These are phyloP conservation scores for Anneissia japonica DNA, from an alignment of 35 echinoderm and acorn worm species.

Conservation along the genomic window DNA sequence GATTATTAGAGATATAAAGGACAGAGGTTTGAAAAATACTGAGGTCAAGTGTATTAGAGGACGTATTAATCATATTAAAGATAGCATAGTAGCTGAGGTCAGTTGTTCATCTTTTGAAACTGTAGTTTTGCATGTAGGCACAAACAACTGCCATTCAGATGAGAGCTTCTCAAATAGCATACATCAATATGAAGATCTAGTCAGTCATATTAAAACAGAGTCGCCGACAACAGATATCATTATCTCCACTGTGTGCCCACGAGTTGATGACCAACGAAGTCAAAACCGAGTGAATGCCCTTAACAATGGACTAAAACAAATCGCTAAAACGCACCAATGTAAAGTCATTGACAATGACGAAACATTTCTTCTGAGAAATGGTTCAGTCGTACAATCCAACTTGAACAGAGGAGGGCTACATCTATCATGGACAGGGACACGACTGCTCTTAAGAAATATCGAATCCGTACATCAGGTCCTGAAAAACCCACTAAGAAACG, in stretches of 20 bases:
- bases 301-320: neutral
- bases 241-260: conserved; percentile 28
- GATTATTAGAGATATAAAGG: conserved; percentile 5
- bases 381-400: neutral
- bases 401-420: conserved; percentile 4
- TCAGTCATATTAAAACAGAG: neutral
- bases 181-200: neutral
- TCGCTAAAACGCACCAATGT: conserved; percentile 12
- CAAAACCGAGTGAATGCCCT: conserved; percentile 14
- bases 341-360: conserved; percentile 24
- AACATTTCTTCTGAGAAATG: conserved; percentile 27
- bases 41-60: neutral
- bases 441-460: conserved; percentile 14
- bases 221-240: neutral
- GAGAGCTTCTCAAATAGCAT: neutral
- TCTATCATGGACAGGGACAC: conserved; percentile 16
- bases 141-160: neutral
- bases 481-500: neutral
- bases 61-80: too few species aligned
- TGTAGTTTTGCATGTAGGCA: conserved; percentile 27
- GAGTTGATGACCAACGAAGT: neutral
- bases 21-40: neutral
- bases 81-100: too few species aligned
- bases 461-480: neutral
- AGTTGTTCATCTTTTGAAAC: too few species aligned